Conservation (phyloP, 1,140 invertebrate species). For the Brachionus manjavacas region DNA sequence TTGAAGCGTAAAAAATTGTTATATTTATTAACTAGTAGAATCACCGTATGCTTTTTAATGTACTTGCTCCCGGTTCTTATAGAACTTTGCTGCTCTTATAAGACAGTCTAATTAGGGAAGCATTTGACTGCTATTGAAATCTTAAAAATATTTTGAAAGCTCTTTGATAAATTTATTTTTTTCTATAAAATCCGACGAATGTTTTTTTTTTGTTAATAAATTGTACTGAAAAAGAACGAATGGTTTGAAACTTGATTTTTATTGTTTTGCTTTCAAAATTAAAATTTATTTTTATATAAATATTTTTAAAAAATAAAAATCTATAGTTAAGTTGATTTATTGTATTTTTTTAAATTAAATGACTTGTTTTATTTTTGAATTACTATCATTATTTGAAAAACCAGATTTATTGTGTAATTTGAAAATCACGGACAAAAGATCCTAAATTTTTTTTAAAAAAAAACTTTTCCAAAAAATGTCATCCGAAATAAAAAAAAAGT, state of each 20-base stretch:
- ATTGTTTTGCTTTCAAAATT: not conserved
- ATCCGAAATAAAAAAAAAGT: no score
- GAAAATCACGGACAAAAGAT: no score
- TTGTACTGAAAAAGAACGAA: not conserved
- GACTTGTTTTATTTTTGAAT: no score
- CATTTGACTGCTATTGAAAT: not conserved
- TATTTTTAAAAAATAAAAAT: not conserved
- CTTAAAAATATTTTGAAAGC: not conserved
- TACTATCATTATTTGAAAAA: no score
- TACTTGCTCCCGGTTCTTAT: not conserved
- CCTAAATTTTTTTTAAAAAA: no score
- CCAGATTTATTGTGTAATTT: no score
- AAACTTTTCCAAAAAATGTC: no score
- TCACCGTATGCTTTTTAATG: not conserved
- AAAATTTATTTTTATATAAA: not conserved
- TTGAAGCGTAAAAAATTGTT: not conserved
- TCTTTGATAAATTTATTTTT: not conserved
- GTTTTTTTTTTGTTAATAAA: not conserved
- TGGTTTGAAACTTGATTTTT: not conserved
- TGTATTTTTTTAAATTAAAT: not conserved
- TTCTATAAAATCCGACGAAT: not conserved
- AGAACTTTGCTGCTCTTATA: not conserved
- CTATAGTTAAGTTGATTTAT: not conserved
- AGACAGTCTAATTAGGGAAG: not conserved
- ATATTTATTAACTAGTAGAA: not conserved